Conservation (phyloP, 1,140 invertebrate species). For the Orchesella cincta region DNA sequence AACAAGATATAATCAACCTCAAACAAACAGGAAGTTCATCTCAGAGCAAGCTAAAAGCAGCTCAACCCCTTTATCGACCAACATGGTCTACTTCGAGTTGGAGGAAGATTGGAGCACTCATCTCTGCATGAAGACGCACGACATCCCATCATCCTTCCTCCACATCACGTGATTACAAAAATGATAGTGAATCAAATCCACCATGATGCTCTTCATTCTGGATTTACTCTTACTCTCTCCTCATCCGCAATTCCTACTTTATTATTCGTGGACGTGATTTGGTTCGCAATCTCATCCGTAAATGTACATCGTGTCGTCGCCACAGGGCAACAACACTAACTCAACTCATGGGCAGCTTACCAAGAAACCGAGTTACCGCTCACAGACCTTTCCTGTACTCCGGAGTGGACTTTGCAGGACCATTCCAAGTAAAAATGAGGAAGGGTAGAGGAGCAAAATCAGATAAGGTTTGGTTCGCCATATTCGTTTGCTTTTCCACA, state of each 20-base stretch:
- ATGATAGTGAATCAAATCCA: background rate
- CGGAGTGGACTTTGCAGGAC: constrained; percentile 54
- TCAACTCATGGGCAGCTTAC: constrained; percentile 52
- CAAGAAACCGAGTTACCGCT: constrained; percentile 48
- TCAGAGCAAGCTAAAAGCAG: too few relatives aligned
- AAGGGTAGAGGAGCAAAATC: background rate
- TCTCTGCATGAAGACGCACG: background rate
- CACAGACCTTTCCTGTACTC: constrained; percentile 49
- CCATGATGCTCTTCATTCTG: background rate
- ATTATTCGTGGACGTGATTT: background rate
- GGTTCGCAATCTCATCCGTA: background rate
- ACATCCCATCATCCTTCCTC: background rate
- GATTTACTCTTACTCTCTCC: background rate
- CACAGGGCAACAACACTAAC: constrained; percentile 27
- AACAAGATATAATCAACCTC: background rate
- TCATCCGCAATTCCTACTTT: background rate
- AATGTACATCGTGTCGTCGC: constrained; percentile 45
- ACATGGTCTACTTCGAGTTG: background rate
- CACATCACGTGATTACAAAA: background rate
- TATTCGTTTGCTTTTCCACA: constrained; percentile 26
- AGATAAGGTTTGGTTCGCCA: constrained; percentile 44
- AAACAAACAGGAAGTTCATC: background rate
- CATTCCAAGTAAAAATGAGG: constrained; percentile 37
- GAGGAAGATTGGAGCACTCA: background rate
- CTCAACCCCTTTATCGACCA: background rate